A percentile compares a stretch with the other conserved stretches of the same genome.
Evolutionary conservation across 2,797 vertebrate species (phyloP).

Genomic region (Naso thynnoides): DNA sequence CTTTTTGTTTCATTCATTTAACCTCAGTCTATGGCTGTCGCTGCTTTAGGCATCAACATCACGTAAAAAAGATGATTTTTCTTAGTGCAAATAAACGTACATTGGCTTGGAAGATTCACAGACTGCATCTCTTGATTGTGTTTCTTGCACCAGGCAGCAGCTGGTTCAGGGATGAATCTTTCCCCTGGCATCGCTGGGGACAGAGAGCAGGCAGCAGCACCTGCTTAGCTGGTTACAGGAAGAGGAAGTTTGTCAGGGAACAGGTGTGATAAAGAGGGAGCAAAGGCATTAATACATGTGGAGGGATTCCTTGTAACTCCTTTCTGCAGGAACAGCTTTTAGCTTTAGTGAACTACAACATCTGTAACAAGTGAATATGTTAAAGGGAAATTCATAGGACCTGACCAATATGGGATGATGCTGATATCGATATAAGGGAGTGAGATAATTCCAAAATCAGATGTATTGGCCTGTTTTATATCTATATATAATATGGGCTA

Average conservation of each 20-base stretch:
- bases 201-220: slow-evolving; percentile 52
- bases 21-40: slow-evolving; percentile 35
- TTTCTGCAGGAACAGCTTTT: slow-evolving; percentile 7
- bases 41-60: slow-evolving; percentile 24
- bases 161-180: slow-evolving; percentile 43
- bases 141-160: slow-evolving; percentile 51
- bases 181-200: slow-evolving; percentile 41
- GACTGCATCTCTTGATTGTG: slow-evolving; percentile 2
- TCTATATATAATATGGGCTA: too few relatives aligned
- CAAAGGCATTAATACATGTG: slow-evolving; percentile 22
- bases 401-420: too few relatives aligned
- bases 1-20: slow-evolving; percentile 54
- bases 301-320: slow-evolving; percentile 37
- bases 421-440: too few relatives aligned
- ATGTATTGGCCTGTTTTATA: too few relatives aligned
- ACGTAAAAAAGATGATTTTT: background rate
- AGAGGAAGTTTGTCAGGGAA: slow-evolving; percentile 33
- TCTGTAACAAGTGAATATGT: background rate
- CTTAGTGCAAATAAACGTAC: slow-evolving; percentile 5
- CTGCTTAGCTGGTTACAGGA: slow-evolving; percentile 22
- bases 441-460: too few relatives aligned
- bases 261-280: slow-evolving; percentile 28
- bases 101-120: background rate
- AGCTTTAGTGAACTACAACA: background rate
- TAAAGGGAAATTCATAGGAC: background rate